Percentiles rank a stretch among this genome's conserved stretches.
These are phyloP conservation scores for Cepaea nemoralis DNA, from an alignment of 1,140 invertebrate species.

Conservation along the genomic window DNA sequence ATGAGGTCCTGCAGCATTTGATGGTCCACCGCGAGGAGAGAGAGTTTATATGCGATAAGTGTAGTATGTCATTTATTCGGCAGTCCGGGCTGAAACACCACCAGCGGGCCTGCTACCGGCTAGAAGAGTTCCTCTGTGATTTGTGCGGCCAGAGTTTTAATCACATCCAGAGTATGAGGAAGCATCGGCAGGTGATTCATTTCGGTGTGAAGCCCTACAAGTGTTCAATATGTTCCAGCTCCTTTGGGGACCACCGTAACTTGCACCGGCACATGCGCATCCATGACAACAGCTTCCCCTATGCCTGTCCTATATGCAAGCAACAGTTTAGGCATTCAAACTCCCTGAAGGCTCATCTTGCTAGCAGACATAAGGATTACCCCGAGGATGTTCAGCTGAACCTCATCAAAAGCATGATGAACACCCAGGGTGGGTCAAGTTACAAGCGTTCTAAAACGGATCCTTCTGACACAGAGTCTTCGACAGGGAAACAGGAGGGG, in stretches of 20 bases:
- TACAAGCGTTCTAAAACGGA: not conserved
- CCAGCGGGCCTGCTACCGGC: slow-evolving; percentile 49
- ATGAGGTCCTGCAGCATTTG: slow-evolving; percentile 53
- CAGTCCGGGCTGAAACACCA: slow-evolving; percentile 56
- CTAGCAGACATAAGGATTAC: slow-evolving; percentile 43
- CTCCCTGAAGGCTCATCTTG: slow-evolving; percentile 55
- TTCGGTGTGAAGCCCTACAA: slow-evolving; percentile 53
- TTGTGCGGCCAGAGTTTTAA: slow-evolving; percentile 60
- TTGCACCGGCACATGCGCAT: slow-evolving; percentile 56
- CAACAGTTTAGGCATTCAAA: slow-evolving; percentile 60
- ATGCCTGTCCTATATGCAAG: slow-evolving; percentile 50
- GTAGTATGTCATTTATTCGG: slow-evolving; percentile 64
- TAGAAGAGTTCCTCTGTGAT: slow-evolving; percentile 56
- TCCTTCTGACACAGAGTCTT: not conserved
- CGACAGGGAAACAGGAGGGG: not conserved
- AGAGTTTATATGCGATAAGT: slow-evolving; percentile 63
- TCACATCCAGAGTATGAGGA: slow-evolving; percentile 50
- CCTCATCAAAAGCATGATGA: not conserved
- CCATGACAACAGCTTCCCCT: slow-evolving; percentile 59
- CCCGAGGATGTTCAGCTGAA: not conserved
- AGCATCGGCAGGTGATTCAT: slow-evolving; percentile 53
- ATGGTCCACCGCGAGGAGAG: slow-evolving; percentile 60
- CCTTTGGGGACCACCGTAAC: slow-evolving; percentile 58
- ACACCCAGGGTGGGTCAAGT: not conserved
- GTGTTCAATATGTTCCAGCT: slow-evolving; percentile 51